phyloP scores from a whole-genome alignment of 2,797 vertebrate genomes.

The Lithobates pipiens region DNA sequence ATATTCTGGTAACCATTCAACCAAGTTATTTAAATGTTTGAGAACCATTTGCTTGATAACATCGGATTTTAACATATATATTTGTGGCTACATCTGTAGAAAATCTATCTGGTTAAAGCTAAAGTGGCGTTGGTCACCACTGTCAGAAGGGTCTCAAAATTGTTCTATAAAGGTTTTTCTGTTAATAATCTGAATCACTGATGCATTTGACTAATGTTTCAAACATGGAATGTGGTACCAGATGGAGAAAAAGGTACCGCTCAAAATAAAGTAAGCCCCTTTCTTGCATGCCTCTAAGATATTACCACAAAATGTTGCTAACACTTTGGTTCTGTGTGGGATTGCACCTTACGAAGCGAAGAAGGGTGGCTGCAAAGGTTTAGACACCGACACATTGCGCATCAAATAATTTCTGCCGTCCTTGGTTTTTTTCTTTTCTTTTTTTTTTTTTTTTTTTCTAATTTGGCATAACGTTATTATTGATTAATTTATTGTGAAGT shows the following conservation, averaged over 20 bases:
- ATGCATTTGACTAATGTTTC: neutral
- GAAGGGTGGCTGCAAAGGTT: neutral
- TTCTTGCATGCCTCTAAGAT: neutral
- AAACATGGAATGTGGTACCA: neutral
- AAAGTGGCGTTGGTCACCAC: neutral
- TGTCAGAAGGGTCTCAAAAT: neutral
- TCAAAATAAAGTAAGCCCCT: no score
- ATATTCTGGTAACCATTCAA: no score
- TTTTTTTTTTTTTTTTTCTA: neutral
- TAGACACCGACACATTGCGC: neutral
- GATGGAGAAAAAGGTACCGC: neutral
- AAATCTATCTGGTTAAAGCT: no score
- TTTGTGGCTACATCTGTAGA: neutral
- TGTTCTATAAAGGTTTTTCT: no score
- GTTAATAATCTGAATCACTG: no score
- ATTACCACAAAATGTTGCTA: neutral
- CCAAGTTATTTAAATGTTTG: no score
- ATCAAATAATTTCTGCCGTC: conserved; percentile 24
- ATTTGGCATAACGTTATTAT: conserved; percentile 65
- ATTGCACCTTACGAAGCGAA: conserved; percentile 6
- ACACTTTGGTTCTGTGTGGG: conserved; percentile 19
- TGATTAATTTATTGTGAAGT: conserved; percentile 69
- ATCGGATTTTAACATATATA: no score
- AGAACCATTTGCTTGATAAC: no score
- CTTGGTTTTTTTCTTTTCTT: conserved; percentile 11